A percentile compares a stretch with the other conserved stretches of the same genome.
phyloP scores from a whole-genome alignment of 2,113 vertebrate species.

The Toxotes chatareus region DNA sequence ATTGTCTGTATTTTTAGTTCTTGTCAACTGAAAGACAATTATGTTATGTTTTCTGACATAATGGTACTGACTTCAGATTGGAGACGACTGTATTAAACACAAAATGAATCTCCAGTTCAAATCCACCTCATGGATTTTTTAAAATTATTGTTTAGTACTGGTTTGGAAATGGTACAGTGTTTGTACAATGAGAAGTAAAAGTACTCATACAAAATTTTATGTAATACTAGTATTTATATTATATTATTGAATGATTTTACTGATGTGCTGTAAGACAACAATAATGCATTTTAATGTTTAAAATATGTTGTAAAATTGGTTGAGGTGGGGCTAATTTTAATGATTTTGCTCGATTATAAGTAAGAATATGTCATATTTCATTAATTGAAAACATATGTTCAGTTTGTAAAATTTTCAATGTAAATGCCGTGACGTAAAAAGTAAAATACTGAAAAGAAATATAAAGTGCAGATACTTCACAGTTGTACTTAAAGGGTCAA shows the following conservation, averaged over 20 bases:
- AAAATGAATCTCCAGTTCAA: constrained; percentile 27
- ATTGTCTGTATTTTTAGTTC: constrained; percentile 87
- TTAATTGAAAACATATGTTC: too few species aligned
- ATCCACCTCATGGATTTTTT: constrained; percentile 23
- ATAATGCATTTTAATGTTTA: background rate
- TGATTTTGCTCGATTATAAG: background rate
- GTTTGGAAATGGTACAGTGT: background rate
- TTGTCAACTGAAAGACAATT: constrained; percentile 82
- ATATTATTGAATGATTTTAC: background rate
- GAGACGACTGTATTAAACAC: constrained; percentile 53
- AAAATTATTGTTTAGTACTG: background rate
- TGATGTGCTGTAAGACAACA: background rate
- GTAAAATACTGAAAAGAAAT: too few species aligned
- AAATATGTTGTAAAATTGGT: background rate
- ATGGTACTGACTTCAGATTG: constrained; percentile 72
- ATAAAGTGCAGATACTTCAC: too few species aligned
- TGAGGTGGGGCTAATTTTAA: background rate
- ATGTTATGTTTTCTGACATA: constrained; percentile 78
- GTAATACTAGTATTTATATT: background rate
- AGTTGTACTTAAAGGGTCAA: too few species aligned
- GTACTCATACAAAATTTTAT: background rate
- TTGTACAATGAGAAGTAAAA: background rate
- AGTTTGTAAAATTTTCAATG: too few species aligned
- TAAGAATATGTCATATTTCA: background rate
- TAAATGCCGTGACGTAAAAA: background rate